Evolutionary conservation across 2,888 invertebrate genomes (phyloP), one percentile per base, ranked within the genome.

Genomic region (Pecten maximus): DNA sequence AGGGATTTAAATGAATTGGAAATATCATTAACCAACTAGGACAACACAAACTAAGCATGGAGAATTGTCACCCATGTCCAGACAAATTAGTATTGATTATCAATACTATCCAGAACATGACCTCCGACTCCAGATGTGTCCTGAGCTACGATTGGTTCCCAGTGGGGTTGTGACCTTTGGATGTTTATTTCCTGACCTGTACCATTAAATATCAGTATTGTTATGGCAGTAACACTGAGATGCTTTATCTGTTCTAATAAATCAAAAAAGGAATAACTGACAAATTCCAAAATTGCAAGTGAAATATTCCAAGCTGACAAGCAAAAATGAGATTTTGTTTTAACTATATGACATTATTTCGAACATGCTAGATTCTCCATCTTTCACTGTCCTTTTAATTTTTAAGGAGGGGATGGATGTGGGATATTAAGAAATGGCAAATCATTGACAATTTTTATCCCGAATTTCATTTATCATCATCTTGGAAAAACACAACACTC

Each of bases 31-130:
- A 23, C 54, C 8, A 54, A 74, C 74, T 74, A 28, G 28, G 28
- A 35, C 74, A 74, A 28, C 16, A 74, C 28, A 74, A 74, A 28
- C 35, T 28, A 74, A 74, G 28, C 74, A 8, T 74, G 74, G 74
- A 74, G 74, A 74, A 74, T 74, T 6, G 74, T 74, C 28, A 35
- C 0, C 28, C 74, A 35, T 35, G 74, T 28, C 74, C 35, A 74
- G 74, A 74, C 74, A 28, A 54, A 74, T 74, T 74, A 10, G 74
- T 74, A 74, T 74, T 74, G 74, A 74, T 74, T 74, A 74, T 35
- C 74, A 74, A 74, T 35, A 12, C 28, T 74, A 35, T 74, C 74
- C 74, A 74, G 23, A 35, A 35, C 74, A 74, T 74, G 74, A 74
- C 28, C 74, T 74, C 28, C 28, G 35, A 74, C 15, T 74, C 28